These are phyloP conservation scores for Neomorphus geoffroyi DNA, from an alignment of 2,797 vertebrate genomes.

Conservation along the genomic window DNA sequence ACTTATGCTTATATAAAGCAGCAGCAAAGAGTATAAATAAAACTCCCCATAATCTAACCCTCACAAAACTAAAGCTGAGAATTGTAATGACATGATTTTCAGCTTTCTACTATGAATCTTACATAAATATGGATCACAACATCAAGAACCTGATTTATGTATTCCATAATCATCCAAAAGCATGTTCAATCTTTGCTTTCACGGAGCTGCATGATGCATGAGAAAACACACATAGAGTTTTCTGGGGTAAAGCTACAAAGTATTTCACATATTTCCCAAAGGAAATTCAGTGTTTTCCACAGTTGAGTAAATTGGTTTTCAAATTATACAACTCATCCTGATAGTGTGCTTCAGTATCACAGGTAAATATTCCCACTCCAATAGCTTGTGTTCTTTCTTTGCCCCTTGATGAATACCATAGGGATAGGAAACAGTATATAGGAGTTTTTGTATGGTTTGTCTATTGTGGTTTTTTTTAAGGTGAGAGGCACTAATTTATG, in stretches of 20 bases:
- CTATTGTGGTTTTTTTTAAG: neutral
- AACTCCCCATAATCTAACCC: neutral
- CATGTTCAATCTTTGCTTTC: neutral
- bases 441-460: neutral
- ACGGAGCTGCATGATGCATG: neutral
- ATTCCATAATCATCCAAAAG: neutral
- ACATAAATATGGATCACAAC: neutral
- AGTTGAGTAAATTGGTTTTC: slow-evolving; percentile 28
- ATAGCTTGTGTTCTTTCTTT: neutral
- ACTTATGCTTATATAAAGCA: neutral
- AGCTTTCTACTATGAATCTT: neutral
- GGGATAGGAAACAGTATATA: neutral
- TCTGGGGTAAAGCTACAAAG: neutral
- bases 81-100: neutral
- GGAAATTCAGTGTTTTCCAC: slow-evolving; percentile 32
- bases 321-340: slow-evolving; percentile 23
- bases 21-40: neutral
- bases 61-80: neutral
- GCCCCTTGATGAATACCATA: neutral
- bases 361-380: neutral
- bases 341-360: neutral
- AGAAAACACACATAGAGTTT: neutral
- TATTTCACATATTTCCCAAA: slow-evolving; percentile 32
- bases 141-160: neutral
- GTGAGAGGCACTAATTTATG: neutral